Percentiles rank a stretch among this genome's conserved stretches.
Conservation (phyloP, 2,113 vertebrate genomes). For the Kryptolebias marmoratus region DNA sequence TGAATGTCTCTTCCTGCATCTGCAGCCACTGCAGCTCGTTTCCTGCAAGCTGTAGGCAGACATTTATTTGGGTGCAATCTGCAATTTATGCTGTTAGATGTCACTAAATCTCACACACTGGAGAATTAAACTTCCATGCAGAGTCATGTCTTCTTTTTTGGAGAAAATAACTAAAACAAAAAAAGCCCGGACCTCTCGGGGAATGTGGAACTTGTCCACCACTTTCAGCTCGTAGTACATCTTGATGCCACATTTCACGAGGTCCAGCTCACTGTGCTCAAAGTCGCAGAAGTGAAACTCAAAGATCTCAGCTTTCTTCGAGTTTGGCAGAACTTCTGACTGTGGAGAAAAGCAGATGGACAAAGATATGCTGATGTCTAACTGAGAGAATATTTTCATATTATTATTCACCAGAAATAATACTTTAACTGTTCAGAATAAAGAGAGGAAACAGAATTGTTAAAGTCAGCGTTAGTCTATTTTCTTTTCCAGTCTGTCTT, state of each 20-base stretch:
- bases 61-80: neutral
- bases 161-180: neutral
- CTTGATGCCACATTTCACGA: slow-evolving; percentile 83
- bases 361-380: neutral
- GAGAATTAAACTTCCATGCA: neutral
- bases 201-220: slow-evolving; percentile 86
- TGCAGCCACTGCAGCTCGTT: neutral
- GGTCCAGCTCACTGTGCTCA: slow-evolving; percentile 76
- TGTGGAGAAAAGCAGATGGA: slow-evolving; percentile 20
- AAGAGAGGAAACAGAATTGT: too few relatives aligned
- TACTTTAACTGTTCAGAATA: too few relatives aligned
- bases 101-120: neutral
- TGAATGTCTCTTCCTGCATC: too few relatives aligned
- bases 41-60: neutral
- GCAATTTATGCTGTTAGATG: neutral
- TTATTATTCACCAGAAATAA: too few relatives aligned
- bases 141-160: neutral
- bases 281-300: slow-evolving; percentile 86
- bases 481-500: neutral
- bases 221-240: slow-evolving; percentile 86
- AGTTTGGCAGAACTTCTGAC: slow-evolving; percentile 67
- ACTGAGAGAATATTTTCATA: neutral
- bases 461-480: neutral
- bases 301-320: slow-evolving; percentile 68
- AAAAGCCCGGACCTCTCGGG: slow-evolving; percentile 75